Evolutionary conservation across 2,888 invertebrate species (phyloP), one percentile per base, ranked within the genome.

Genomic region (Diplazon laetatorius): DNA sequence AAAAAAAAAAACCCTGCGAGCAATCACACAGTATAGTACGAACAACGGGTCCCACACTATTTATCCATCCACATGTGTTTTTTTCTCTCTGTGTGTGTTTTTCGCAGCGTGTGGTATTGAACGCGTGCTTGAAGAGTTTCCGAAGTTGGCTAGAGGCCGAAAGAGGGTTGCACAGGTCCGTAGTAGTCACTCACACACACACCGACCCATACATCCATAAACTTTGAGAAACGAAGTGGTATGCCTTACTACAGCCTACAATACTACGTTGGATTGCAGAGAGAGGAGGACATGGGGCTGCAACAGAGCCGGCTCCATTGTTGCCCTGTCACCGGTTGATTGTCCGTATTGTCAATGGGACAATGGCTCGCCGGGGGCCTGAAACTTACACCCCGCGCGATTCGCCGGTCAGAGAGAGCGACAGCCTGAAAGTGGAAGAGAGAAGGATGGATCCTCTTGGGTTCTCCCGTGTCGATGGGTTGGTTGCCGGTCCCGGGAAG

Each of bases 261-360:
- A 60, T 35, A 50, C 50, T 57, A 77, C 46, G 52, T 62, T 68
- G 39, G 50, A 44, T 69, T 70, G 69, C 73, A 73, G 69, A 57
- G n/a, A 42, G 42, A 6, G 25, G 52, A 14, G 6, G 25, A 63
- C 80, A 82, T n/a, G n/a, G n/a, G 85, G 82, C 82, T 83, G 83
- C 82, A 82, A 82, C 82, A 82, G 83, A 69, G 73, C 68, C 68
- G 80, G 75, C 74, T 80, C 65, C 80, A 87, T 86, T 86, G 84
- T 86, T 77, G 79, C 73, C 83, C 86, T 86, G 87, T 88, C 87
- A 86, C 84, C 84, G 85, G 84, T 85, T 84, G 85, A 87, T 87
- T 87, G 88, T 87, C 80, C 79, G 80, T 83, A 87, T 88, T 88
- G 87, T 88, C 82, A 82, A 65, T 42, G 69, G 76, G 66, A 88